These are phyloP conservation scores for Drosophila yakuba DNA, from an alignment of 1,140 invertebrate species.

Conservation along the genomic window DNA sequence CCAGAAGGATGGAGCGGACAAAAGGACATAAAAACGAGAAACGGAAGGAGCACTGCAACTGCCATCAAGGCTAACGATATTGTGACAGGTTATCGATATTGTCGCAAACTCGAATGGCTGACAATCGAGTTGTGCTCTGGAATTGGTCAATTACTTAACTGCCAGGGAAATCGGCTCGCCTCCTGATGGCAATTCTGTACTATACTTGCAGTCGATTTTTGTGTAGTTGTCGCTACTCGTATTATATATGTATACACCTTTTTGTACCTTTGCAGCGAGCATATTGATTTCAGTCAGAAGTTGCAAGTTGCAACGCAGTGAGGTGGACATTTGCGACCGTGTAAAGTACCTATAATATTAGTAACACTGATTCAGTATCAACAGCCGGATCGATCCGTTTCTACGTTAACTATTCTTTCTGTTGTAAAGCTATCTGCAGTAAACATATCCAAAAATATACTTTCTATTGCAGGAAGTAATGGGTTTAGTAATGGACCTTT, in stretches of 20 bases:
- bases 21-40: conserved; percentile 8
- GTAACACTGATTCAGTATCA: too few species aligned
- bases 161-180: conserved; percentile 17
- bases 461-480: too few species aligned
- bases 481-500: too few species aligned
- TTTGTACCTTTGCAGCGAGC: too few species aligned
- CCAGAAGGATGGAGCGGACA: neutral
- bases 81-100: conserved; percentile 49
- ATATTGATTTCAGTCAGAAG: too few species aligned
- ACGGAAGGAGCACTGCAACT: conserved; percentile 8
- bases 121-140: conserved; percentile 28
- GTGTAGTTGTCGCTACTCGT: neutral
- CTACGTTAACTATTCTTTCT: too few species aligned
- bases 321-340: too few species aligned
- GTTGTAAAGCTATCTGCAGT: too few species aligned
- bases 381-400: too few species aligned
- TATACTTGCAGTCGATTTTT: neutral
- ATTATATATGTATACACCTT: neutral
- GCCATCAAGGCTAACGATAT: conserved; percentile 32
- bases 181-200: conserved; percentile 20
- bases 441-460: too few species aligned
- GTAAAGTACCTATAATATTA: too few species aligned
- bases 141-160: conserved; percentile 45
- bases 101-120: conserved; percentile 32
- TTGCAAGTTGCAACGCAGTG: too few species aligned